Percentiles rank a stretch among this genome's conserved stretches.
phyloP scores from a whole-genome alignment of 2,888 invertebrate genomes.

The Tipula confusa region DNA sequence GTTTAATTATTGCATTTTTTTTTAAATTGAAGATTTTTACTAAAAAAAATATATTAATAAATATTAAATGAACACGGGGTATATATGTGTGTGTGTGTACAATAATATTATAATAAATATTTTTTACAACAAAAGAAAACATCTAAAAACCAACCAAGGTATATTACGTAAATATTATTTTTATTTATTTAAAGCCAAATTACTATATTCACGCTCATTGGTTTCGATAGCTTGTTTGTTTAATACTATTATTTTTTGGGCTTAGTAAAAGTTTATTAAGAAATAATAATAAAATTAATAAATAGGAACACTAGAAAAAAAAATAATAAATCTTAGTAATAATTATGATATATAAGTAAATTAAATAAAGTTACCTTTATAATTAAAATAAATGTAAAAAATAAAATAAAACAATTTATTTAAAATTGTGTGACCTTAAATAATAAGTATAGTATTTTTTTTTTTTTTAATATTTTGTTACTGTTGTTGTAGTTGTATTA shows the following conservation, averaged over 20 bases:
- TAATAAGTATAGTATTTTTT: background rate
- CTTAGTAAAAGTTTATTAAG: background rate
- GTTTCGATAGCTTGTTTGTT: background rate
- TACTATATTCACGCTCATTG: slow-evolving; percentile 3
- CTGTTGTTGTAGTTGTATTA: background rate
- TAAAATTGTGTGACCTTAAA: no score
- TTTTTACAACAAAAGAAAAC: no score
- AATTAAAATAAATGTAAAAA: background rate
- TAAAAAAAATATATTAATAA: background rate
- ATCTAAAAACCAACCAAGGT: background rate
- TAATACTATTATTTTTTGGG: background rate
- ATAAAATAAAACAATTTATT: no score
- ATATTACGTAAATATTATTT: background rate
- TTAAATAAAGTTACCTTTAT: background rate
- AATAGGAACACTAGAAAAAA: slow-evolving; percentile 5
- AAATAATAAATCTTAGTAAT: background rate
- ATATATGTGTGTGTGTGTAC: background rate
- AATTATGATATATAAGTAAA: background rate
- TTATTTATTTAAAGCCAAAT: background rate
- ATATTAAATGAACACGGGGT: slow-evolving; percentile 16
- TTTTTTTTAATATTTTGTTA: no score
- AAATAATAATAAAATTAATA: background rate
- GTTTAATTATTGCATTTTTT: background rate
- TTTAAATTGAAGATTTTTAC: background rate
- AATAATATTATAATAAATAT: no score